A percentile compares a stretch with the other conserved stretches of the same genome.
phyloP scores from a whole-genome alignment of 2,888 invertebrate species.

The Drosophila hawaiiensis region DNA sequence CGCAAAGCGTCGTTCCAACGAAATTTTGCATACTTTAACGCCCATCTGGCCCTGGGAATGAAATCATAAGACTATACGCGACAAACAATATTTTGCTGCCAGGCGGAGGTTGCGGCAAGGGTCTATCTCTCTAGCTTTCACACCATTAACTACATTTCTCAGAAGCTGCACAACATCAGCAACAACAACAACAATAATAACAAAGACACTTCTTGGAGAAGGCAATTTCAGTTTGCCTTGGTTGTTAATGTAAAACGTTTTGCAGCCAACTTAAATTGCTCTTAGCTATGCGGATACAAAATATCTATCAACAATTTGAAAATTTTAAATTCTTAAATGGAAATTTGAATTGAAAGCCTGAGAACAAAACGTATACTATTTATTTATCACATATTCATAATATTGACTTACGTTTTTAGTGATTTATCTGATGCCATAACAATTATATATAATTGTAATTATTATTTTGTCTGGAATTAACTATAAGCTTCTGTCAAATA shows the following conservation, averaged over 20 bases:
- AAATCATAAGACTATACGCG: slow-evolving; percentile 38
- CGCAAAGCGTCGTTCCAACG: slow-evolving; percentile 24
- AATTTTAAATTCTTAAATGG: background rate
- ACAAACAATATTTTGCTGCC: slow-evolving; percentile 40
- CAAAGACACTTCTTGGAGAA: background rate
- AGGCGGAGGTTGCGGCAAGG: background rate
- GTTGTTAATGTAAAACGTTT: slow-evolving; percentile 10
- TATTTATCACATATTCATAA: background rate
- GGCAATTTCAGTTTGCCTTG: slow-evolving; percentile 16
- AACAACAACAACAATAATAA: slow-evolving; percentile 17
- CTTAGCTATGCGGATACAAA: background rate
- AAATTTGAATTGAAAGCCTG: background rate
- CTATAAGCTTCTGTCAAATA: background rate
- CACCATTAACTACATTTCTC: slow-evolving; percentile 39
- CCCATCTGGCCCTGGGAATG: slow-evolving; percentile 12
- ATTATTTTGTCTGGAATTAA: background rate
- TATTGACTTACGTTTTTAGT: background rate
- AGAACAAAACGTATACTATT: background rate
- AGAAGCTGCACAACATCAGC: slow-evolving; percentile 7
- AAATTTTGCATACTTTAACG: slow-evolving; percentile 37
- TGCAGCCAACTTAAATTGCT: background rate
- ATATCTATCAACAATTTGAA: background rate
- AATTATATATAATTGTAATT: background rate
- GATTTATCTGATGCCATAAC: background rate
- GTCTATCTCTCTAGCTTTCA: slow-evolving; percentile 25